These are phyloP conservation scores for Dryobotodes eremita DNA, from an alignment of 2,888 invertebrate species.

Conservation along the genomic window DNA sequence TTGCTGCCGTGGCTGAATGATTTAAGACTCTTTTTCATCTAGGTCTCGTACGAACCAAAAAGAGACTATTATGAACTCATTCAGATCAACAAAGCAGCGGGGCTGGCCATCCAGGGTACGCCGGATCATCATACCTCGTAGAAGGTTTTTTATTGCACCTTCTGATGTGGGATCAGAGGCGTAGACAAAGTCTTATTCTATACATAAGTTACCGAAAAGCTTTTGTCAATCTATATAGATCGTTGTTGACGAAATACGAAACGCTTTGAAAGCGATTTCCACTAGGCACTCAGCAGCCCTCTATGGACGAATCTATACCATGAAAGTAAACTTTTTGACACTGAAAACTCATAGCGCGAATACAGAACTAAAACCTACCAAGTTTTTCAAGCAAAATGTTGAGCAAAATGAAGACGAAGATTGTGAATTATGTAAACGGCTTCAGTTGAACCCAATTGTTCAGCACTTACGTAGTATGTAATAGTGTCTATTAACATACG, in stretches of 20 bases:
- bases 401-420: slow-evolving; percentile 14
- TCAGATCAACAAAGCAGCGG: too few relatives aligned
- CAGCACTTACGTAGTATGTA: slow-evolving; percentile 28
- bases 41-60: neutral
- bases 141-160: neutral
- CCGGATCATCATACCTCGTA: neutral
- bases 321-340: neutral
- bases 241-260: neutral
- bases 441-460: slow-evolving; percentile 46
- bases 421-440: slow-evolving; percentile 35
- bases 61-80: too few relatives aligned
- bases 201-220: neutral
- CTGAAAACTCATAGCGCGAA: neutral
- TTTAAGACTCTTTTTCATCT: neutral
- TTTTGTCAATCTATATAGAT: too few relatives aligned
- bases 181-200: neutral
- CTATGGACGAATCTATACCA: neutral
- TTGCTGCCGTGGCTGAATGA: neutral
- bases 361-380: neutral
- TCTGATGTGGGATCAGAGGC: neutral
- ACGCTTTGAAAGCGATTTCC: neutral
- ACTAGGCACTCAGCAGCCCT: too few relatives aligned
- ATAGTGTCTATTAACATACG: slow-evolving; percentile 48
- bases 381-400: neutral
- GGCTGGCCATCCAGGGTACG: neutral